phyloP scores from a whole-genome alignment of 2,797 vertebrate genomes.

The Tadarida brasiliensis region DNA sequence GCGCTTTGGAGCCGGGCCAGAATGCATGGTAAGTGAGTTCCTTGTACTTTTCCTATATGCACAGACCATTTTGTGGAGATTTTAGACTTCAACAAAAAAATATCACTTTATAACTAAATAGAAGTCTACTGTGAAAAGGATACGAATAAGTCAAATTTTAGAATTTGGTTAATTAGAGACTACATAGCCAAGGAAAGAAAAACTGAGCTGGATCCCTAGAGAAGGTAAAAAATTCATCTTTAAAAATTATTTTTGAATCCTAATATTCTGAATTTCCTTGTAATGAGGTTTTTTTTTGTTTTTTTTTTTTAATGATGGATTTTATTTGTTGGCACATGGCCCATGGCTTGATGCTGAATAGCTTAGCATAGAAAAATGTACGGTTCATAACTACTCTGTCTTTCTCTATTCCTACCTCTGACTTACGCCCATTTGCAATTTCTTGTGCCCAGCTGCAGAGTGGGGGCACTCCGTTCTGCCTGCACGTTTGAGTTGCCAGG shows the following conservation, averaged over 20 bases:
- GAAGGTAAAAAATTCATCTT: background rate
- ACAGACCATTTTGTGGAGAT: background rate
- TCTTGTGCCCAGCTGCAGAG: background rate
- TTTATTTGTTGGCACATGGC: background rate
- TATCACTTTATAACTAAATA: background rate
- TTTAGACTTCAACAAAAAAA: background rate
- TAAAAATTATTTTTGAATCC: background rate
- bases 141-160: background rate
- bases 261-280: background rate
- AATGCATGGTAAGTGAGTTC: slow-evolving; percentile 83
- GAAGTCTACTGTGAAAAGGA: background rate
- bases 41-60: background rate
- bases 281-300: background rate
- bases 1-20: slow-evolving; percentile 89
- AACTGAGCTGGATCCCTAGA: background rate
- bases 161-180: background rate
- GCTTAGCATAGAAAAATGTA: background rate
- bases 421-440: background rate
- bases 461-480: background rate
- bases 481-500: background rate
- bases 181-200: background rate
- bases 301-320: background rate
- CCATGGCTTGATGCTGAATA: background rate
- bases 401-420: background rate
- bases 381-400: background rate